Base-by-base conservation (phyloP, 2,797 vertebrate species). In the Sebastolobus alascanus region DNA sequence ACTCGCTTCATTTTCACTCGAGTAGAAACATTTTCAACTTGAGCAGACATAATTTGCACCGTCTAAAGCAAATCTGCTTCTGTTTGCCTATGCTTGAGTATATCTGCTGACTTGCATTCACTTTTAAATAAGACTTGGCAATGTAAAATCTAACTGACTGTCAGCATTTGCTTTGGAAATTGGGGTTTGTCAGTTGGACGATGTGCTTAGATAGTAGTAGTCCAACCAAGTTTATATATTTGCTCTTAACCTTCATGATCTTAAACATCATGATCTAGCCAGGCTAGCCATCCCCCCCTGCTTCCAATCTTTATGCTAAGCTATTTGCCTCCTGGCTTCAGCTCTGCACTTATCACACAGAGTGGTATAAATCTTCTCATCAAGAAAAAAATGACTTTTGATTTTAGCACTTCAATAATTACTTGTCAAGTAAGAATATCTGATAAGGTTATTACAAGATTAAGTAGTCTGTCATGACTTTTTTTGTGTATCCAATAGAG, bases 11-110 rank as follows among this genome's bases (percentile, higher is more conserved):
- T 63, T 72, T 82, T 14, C 14, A 43, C 10, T 52, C 1, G 0
- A 33, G 14, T 27, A 31, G 7, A 59, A 60, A 73, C 8, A 54
- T n/a, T 43, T 73, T 72, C n/a, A 37, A 40, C 20, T 79, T 40
- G 8, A 68, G 68, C 43, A 71, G 50, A 27, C 31, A 33, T 35
- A 37, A 79, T 58, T 63, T 37, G 37, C 56, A 40, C 31, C 1
- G 0, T 55, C 27, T 27, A 8, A 5, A 59, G 27, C 8, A 8
- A 59, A 68, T 27, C 22, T 40, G 37, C 5, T 37, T 61, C 56
- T n/a, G 18, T 35, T 54, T 2, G 1, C 33, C 8, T 35, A 29
- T 25, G 22, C 27, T 61, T 0, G 6, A 61, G 33, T 68, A 12
- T 25, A 50, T 31, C 37, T 14, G 0, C 35, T 6, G 33, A 27